A percentile compares a stretch with the other conserved stretches of the same genome.
phyloP scores from a whole-genome alignment of 2,888 invertebrate species.

The Anarsia innoxiella region DNA sequence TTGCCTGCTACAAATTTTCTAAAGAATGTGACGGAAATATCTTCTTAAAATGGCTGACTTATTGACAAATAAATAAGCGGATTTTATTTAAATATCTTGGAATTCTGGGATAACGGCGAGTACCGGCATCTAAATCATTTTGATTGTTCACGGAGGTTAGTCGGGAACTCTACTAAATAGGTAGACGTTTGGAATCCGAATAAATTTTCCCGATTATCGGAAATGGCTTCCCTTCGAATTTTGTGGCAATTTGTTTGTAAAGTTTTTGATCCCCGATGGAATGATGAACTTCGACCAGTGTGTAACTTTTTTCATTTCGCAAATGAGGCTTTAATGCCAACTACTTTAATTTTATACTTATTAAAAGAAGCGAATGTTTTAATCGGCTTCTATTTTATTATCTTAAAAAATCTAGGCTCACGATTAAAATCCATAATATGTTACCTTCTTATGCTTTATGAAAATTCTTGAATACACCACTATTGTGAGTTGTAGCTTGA shows the following conservation, averaged over 20 bases:
- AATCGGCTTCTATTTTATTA: too few relatives aligned
- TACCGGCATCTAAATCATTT: slow-evolving; percentile 23
- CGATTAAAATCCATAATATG: too few relatives aligned
- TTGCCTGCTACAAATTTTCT: too few relatives aligned
- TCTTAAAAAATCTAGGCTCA: too few relatives aligned
- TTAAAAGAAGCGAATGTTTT: too few relatives aligned
- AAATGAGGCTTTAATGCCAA: not conserved
- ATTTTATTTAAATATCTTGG: slow-evolving; percentile 4
- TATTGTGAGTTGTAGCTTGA: slow-evolving; percentile 16
- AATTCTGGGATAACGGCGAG: slow-evolving; percentile 6
- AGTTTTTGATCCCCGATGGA: slow-evolving; percentile 31
- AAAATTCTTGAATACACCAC: slow-evolving; percentile 24
- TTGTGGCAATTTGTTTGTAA: slow-evolving; percentile 30
- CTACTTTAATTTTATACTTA: too few relatives aligned
- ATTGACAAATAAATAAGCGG: not conserved
- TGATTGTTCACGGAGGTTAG: slow-evolving; percentile 27
- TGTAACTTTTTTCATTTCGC: slow-evolving; percentile 4
- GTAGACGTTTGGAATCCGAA: slow-evolving; percentile 26
- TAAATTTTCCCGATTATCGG: slow-evolving; percentile 35
- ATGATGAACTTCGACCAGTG: slow-evolving; percentile 18
- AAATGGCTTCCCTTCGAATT: slow-evolving; percentile 27
- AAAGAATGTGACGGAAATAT: too few relatives aligned
- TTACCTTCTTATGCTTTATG: too few relatives aligned
- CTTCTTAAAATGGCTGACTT: too few relatives aligned
- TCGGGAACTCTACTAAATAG: slow-evolving; percentile 19